Evolutionary conservation across 2,888 invertebrate genomes (phyloP).

Genomic region (Parasteatoda lunata): DNA sequence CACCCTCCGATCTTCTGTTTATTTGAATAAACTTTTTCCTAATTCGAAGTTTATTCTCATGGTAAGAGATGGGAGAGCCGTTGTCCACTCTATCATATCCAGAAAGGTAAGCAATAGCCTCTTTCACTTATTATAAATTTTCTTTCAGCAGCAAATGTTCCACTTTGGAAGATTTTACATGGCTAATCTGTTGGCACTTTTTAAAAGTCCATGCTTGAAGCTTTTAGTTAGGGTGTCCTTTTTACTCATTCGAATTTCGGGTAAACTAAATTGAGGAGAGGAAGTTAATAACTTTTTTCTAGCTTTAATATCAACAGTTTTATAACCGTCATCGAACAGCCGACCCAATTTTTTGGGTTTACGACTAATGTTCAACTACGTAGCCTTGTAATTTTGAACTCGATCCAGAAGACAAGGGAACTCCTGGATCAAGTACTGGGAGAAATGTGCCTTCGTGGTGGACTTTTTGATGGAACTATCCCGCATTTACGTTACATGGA

Average conservation of each 20-base stretch:
- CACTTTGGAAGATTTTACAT: neutral
- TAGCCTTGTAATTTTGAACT: too few relatives aligned
- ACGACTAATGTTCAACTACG: too few relatives aligned
- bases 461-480: too few relatives aligned
- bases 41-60: conserved; percentile 98
- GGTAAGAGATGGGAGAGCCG: conserved; percentile 98
- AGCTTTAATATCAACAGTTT: too few relatives aligned
- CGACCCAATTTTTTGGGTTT: too few relatives aligned
- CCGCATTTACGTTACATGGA: too few relatives aligned
- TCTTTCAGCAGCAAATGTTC: neutral
- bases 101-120: conserved; percentile 82
- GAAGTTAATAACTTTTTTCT: too few relatives aligned
- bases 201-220: neutral
- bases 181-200: neutral
- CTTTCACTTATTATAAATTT: neutral
- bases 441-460: too few relatives aligned
- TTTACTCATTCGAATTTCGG: neutral
- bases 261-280: too few relatives aligned
- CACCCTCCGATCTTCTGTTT: conserved; percentile 96
- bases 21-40: conserved; percentile 94
- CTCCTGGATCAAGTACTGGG: too few relatives aligned
- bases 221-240: neutral
- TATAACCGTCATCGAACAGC: too few relatives aligned
- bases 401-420: too few relatives aligned
- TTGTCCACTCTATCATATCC: conserved; percentile 98